A percentile compares a stretch with the other conserved stretches of the same genome.
These are phyloP conservation scores for Metaphire vulgaris DNA, from an alignment of 1,140 invertebrate genomes.

Conservation along the genomic window DNA sequence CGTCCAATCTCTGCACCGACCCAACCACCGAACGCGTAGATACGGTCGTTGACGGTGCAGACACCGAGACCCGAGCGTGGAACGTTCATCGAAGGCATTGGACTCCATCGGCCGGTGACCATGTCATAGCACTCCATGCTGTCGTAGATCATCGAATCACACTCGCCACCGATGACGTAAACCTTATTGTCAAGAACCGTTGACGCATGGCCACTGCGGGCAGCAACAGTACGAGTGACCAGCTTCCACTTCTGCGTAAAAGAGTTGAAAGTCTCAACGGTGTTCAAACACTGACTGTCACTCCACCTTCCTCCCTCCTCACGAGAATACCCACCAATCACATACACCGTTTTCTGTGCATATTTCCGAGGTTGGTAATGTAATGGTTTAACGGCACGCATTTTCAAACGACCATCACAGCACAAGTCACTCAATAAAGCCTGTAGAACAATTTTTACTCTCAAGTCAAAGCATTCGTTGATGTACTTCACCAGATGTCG, in stretches of 20 bases:
- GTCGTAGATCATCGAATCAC: constrained; percentile 72
- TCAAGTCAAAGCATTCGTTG: constrained; percentile 33
- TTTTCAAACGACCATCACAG: constrained; percentile 16
- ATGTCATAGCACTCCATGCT: constrained; percentile 80
- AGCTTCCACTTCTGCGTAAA: constrained; percentile 37
- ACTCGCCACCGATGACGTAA: constrained; percentile 56
- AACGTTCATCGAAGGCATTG: constrained; percentile 66
- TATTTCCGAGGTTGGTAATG: constrained; percentile 36
- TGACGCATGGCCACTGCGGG: constrained; percentile 38
- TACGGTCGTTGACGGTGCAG: constrained; percentile 69
- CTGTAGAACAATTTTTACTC: constrained; percentile 38
- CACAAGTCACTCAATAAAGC: constrained; percentile 35
- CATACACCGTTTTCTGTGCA: constrained; percentile 56
- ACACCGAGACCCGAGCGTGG: constrained; percentile 83
- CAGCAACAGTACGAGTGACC: constrained; percentile 31
- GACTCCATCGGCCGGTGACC: constrained; percentile 57
- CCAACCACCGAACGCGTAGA: constrained; percentile 88
- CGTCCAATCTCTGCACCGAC: constrained; percentile 81
- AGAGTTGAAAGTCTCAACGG: constrained; percentile 38
- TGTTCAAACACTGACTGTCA: constrained; percentile 36
- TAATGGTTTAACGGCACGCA: constrained; percentile 27
- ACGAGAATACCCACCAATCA: constrained; percentile 40
- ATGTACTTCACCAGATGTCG: constrained; percentile 33
- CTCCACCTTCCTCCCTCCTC: constrained; percentile 52
- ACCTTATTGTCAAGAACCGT: constrained; percentile 36